Percentiles rank a stretch among this genome's conserved stretches.
Evolutionary conservation across 2,888 invertebrate genomes (phyloP).

Genomic region (Atrina japonica): DNA sequence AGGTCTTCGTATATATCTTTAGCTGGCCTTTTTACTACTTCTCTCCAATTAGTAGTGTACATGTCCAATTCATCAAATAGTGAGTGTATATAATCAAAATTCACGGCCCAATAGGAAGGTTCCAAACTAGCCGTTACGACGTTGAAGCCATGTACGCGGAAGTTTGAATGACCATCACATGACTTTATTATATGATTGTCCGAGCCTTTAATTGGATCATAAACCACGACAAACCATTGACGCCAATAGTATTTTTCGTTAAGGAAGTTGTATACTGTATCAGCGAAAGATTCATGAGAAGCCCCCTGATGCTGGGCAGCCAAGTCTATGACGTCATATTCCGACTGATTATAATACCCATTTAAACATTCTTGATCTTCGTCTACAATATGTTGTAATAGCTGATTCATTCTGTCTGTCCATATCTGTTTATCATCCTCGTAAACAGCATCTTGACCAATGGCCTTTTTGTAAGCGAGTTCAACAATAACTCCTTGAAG

Average conservation of each 20-base stretch:
- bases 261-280: constrained; percentile 1
- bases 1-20: too few species aligned
- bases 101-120: too few species aligned
- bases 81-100: too few species aligned
- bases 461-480: background rate
- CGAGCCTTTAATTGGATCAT: background rate
- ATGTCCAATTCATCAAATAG: too few species aligned
- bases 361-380: background rate
- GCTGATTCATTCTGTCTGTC: constrained; percentile 1
- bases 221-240: constrained; percentile 8
- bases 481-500: constrained; percentile 6
- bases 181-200: too few species aligned
- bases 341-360: background rate
- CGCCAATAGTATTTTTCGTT: constrained; percentile 14
- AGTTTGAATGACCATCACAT: too few species aligned
- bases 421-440: background rate
- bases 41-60: too few species aligned
- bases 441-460: background rate
- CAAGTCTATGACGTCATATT: background rate
- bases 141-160: too few species aligned
- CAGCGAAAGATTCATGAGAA: background rate
- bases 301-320: background rate
- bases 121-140: too few species aligned
- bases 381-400: constrained; percentile 1
- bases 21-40: too few species aligned